A percentile compares a stretch with the other conserved stretches of the same genome.
These are phyloP conservation scores for Puffinus mauretanicus DNA, from an alignment of 2,113 vertebrate genomes.

Conservation along the genomic window DNA sequence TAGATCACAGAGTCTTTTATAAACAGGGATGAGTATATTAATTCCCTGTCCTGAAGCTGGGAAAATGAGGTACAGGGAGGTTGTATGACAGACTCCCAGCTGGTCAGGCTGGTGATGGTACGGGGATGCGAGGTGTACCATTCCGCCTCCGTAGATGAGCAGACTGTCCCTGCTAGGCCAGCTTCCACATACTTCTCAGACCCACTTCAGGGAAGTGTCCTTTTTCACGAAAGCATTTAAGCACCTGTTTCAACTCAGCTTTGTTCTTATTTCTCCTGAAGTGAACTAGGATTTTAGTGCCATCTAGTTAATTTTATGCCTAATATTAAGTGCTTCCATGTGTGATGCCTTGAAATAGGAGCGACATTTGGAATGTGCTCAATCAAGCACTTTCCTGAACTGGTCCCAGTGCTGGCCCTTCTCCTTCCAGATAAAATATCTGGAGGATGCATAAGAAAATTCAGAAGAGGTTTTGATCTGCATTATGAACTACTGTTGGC, in stretches of 20 bases:
- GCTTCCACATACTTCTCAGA: background rate
- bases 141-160: background rate
- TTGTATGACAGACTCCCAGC: background rate
- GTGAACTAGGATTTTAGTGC: background rate
- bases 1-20: background rate
- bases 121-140: background rate
- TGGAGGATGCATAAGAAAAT: background rate
- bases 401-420: background rate
- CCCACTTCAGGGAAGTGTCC: background rate
- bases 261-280: background rate
- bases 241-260: constrained; percentile 22
- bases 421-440: background rate
- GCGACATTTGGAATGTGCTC: background rate
- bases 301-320: constrained; percentile 27
- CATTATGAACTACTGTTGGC: background rate
- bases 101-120: background rate
- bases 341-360: constrained; percentile 9
- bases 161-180: background rate
- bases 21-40: background rate
- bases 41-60: background rate
- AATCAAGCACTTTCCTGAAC: background rate
- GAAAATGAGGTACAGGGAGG: background rate
- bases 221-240: background rate
- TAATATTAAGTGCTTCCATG: background rate
- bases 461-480: background rate